Evolutionary conservation across 2,888 invertebrate species (phyloP).

Genomic region (Eristalinus sepulchralis): DNA sequence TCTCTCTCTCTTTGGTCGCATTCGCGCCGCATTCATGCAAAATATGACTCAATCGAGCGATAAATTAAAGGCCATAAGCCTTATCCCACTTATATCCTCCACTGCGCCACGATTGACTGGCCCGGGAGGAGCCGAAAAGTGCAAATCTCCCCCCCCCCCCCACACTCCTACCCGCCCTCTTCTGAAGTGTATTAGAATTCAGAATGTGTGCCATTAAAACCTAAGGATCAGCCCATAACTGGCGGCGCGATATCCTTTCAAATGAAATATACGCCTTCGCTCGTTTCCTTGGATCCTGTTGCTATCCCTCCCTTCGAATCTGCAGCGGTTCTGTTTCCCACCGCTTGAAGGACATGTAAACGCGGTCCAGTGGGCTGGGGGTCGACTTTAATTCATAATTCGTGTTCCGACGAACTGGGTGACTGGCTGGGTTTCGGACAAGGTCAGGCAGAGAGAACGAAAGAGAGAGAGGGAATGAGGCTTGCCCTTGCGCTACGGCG

Average conservation of each 20-base stretch:
- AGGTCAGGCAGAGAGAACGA: slow-evolving; percentile 19
- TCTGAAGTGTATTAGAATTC: slow-evolving; percentile 19
- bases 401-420: slow-evolving; percentile 26
- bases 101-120: slow-evolving; percentile 56
- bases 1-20: not conserved
- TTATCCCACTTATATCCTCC: slow-evolving; percentile 61
- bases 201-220: slow-evolving; percentile 47
- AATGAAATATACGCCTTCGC: slow-evolving; percentile 24
- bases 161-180: not conserved
- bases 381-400: slow-evolving; percentile 21
- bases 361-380: not conserved
- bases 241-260: slow-evolving; percentile 21
- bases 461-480: not conserved
- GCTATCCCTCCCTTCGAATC: not conserved
- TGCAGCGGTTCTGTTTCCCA: too few species aligned
- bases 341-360: not conserved
- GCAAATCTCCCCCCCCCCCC: slow-evolving; percentile 38
- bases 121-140: not conserved
- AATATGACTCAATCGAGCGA: slow-evolving; percentile 61
- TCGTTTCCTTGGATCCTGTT: not conserved
- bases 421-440: slow-evolving; percentile 13
- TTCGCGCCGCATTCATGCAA: slow-evolving; percentile 2
- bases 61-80: slow-evolving; percentile 56
- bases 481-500: not conserved
- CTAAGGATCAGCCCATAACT: slow-evolving; percentile 37